A percentile compares a stretch with the other conserved stretches of the same genome.
Evolutionary conservation across 2,113 vertebrate species (phyloP).

Genomic region (Megaceryle torquata): DNA sequence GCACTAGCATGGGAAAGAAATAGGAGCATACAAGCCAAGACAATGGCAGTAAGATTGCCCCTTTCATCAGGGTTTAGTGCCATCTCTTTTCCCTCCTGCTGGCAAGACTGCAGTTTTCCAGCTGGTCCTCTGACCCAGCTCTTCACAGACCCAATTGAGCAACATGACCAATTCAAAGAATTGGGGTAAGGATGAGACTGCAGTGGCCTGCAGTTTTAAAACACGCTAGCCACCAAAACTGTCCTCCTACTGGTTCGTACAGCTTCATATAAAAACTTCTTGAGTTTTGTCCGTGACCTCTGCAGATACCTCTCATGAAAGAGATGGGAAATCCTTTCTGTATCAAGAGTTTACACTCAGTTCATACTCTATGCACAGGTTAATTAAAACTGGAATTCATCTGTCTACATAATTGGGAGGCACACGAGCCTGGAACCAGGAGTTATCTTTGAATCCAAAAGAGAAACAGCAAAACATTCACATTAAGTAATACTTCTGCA

Average conservation of each 20-base stretch:
- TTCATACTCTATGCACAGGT: not conserved
- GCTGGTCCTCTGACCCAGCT: not conserved
- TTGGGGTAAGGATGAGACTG: not conserved
- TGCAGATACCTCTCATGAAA: not conserved
- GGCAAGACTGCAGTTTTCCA: not conserved
- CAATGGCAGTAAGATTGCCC: not conserved
- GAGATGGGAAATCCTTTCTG: not conserved
- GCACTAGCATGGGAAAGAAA: not conserved
- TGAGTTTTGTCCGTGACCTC: not conserved
- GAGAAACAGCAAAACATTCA: not conserved
- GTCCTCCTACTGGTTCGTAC: not conserved
- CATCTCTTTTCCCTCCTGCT: not conserved
- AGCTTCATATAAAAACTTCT: not conserved
- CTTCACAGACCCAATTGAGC: not conserved
- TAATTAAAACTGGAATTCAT: slow-evolving; percentile 15
- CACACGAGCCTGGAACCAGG: not conserved
- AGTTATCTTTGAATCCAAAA: not conserved
- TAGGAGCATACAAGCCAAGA: not conserved
- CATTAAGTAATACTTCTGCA: not conserved
- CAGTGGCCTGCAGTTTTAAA: not conserved
- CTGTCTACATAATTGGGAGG: not conserved
- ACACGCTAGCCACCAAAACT: not conserved
- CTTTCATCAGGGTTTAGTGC: not conserved
- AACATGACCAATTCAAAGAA: not conserved
- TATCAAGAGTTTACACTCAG: not conserved